Evolutionary conservation across 2,113 vertebrate genomes (phyloP), one percentile per base, ranked within the genome.

Genomic region (Oreocharis arfaki): DNA sequence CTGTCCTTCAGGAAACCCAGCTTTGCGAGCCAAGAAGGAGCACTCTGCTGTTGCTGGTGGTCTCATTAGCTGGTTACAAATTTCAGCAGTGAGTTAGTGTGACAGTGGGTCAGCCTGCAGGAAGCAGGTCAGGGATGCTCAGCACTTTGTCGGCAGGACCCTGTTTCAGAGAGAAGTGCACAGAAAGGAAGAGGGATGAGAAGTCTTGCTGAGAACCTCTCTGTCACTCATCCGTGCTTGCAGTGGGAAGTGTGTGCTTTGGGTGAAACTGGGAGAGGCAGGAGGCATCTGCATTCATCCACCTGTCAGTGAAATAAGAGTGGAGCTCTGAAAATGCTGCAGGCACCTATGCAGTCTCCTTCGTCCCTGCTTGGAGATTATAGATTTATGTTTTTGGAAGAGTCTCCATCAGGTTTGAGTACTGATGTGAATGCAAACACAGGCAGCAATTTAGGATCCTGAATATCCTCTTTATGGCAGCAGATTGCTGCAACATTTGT

Each of bases 211-310:
- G 64, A 42, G 21, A 52, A 67, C 26, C 10, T 13, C 22, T 65
- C 35, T 82, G 47, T 30, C 7, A 5, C 52, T 35, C 23, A 8
- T 49, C 37, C 0, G 0, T 78, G 59, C 16, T 69, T 0, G 0
- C 49, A n/a, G 17, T 24, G 26, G 32, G 23, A n/a, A 59, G 11
- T 5, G 20, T 22, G 46, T 59, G 21, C 47, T 84, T 59, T 19
- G 23, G 21, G 61, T 84, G 64, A 56, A 70, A 60, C 1, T 41
- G 26, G 59, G 60, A 84, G 74, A 65, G 41, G 53, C 27, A 41
- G 37, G 41, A 81, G 33, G 23, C 18, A 8, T 16, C 50, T 73
- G 37, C 0, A 0, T 55, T 77, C 35, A 56, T 24, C 27, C 16
- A 55, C 33, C 24, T 27, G 4, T 26, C 27, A 73, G 28, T 24